Evolutionary conservation across 2,888 invertebrate species (phyloP), one percentile per base, ranked within the genome.

Genomic region (Halictus ligatus): DNA sequence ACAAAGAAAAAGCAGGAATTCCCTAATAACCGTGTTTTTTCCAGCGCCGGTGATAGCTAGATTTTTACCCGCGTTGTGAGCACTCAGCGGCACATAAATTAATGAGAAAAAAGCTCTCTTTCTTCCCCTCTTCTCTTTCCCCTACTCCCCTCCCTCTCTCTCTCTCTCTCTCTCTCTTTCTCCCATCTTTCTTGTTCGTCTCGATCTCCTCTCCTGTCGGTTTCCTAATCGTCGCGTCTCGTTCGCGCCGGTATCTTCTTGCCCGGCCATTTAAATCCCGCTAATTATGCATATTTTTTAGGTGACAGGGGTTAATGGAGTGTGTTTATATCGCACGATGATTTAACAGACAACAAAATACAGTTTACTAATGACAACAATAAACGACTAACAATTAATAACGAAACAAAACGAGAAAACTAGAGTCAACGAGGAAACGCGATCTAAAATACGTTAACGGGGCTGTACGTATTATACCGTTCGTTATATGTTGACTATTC

Each of bases 241-340:
- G 15, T 18, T n/a, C 64, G 40, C n/a, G 6, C 73, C 43, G 25
- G 29, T 75, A 79, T 74, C 64, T 84, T 80, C 75, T 81, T 81
- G 82, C 84, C 74, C 86, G 67, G 10, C 40, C 21, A 4, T 69
- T 69, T 18, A 89, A 89, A 74, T 84, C 75, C 60, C 80, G 78
- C 87, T 91, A 92, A 92, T 91, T 91, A 92, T 88, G 90, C 88
- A 87, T 86, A 90, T 89, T n/a, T n/a, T n/a, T n/a, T n/a, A n/a
- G n/a, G n/a, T n/a, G n/a, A n/a, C n/a, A n/a, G n/a, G n/a, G n/a
- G n/a, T n/a, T n/a, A n/a, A n/a, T n/a, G n/a, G n/a, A n/a, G n/a
- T n/a, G 2, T 29, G 29, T 29, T 29, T 29, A 29, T 29, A 29
- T 1, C 29, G 29, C 2, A 29, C 2, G 29, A 2, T 29, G 29